Evolutionary conservation across 2,888 invertebrate species (phyloP).

Genomic region (Pterostichus niger): DNA sequence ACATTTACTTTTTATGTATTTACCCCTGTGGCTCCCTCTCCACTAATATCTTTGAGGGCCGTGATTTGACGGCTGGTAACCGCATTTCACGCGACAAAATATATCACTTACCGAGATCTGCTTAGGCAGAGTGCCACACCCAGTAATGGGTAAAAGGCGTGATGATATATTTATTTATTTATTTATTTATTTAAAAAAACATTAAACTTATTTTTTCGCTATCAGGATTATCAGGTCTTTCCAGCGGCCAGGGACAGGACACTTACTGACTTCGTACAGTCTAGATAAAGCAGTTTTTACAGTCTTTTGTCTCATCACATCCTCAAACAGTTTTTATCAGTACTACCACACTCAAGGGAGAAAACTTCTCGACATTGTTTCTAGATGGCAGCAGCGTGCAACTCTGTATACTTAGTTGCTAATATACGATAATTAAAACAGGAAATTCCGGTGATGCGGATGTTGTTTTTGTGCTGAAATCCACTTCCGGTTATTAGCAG

Average conservation of each 20-base stretch:
- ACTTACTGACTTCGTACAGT: neutral
- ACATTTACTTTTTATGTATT: conserved; percentile 24
- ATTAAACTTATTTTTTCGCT: conserved; percentile 33
- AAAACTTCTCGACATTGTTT: conserved; percentile 4
- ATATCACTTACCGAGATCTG: too few relatives aligned
- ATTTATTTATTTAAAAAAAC: conserved; percentile 4
- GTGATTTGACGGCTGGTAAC: too few relatives aligned
- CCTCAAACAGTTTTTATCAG: conserved; percentile 45
- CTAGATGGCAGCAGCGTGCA: neutral
- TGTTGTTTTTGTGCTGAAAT: conserved; percentile 49
- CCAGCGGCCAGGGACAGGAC: neutral
- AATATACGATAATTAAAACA: conserved; percentile 47
- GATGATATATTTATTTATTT: too few relatives aligned
- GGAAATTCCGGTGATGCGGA: conserved; percentile 27
- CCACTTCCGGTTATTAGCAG: conserved; percentile 49
- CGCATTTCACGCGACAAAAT: too few relatives aligned
- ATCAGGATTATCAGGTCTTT: neutral
- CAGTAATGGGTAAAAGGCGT: too few relatives aligned
- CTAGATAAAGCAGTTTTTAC: conserved; percentile 41
- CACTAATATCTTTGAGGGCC: too few relatives aligned
- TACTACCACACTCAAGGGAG: conserved; percentile 21
- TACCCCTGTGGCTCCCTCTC: too few relatives aligned
- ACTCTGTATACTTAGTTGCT: conserved; percentile 24
- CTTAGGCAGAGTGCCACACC: too few relatives aligned
- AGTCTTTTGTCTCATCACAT: conserved; percentile 40